Conservation (phyloP, 2,888 invertebrate species). For the Drosophila falleni region DNA sequence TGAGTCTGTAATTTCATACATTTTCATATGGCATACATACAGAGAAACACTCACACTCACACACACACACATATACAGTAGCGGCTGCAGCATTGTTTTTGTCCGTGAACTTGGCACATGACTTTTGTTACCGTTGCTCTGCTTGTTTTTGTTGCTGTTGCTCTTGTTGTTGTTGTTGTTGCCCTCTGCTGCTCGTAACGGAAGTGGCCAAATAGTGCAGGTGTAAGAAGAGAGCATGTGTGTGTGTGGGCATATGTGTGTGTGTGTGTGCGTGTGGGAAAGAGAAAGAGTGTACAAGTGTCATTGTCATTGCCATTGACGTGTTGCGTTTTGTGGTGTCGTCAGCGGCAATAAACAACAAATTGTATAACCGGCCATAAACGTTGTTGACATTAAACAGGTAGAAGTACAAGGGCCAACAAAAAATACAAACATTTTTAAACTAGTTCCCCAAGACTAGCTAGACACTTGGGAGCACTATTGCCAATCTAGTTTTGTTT, state of each 20-base stretch:
- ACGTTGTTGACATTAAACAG: slow-evolving; percentile 25
- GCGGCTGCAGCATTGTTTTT: slow-evolving; percentile 39
- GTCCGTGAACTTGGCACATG: slow-evolving; percentile 81
- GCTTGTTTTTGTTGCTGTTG: slow-evolving; percentile 1
- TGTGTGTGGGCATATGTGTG: background rate
- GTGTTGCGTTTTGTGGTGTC: slow-evolving; percentile 35
- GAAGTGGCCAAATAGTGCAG: slow-evolving; percentile 54
- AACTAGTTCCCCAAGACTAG: slow-evolving; percentile 9
- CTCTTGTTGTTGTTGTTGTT: slow-evolving; percentile 2
- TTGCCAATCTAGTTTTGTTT: background rate
- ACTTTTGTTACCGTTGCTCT: slow-evolving; percentile 62
- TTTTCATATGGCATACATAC: slow-evolving; percentile 42
- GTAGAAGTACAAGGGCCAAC: slow-evolving; percentile 19
- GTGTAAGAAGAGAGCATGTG: slow-evolving; percentile 24
- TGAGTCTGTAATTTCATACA: slow-evolving; percentile 74
- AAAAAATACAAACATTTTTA: background rate
- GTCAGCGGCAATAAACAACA: slow-evolving; percentile 31
- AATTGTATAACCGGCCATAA: slow-evolving; percentile 63
- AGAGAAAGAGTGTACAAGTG: slow-evolving; percentile 76
- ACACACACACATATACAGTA: background rate
- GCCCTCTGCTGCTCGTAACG: slow-evolving; percentile 58
- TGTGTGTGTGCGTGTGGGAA: slow-evolving; percentile 1
- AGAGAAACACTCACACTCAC: slow-evolving; percentile 6
- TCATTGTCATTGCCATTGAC: slow-evolving; percentile 32
- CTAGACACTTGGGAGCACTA: background rate